Evolutionary conservation across 2,888 invertebrate species (phyloP), one percentile per base, ranked within the genome.

Genomic region (Zaprionus lineosus): DNA sequence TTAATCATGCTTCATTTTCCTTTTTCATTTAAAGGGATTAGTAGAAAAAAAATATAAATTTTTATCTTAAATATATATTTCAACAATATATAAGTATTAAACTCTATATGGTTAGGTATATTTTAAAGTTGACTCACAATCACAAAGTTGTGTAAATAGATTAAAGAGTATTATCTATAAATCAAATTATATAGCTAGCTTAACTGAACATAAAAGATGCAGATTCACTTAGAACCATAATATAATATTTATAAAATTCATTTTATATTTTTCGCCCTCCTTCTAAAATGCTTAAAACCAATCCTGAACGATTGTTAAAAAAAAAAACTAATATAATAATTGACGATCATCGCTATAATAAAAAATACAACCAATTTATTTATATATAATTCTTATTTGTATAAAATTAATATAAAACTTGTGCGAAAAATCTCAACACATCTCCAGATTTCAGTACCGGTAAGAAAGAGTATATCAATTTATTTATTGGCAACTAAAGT

Each of bases 391-490:
- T 34, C 33, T 16, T 51, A 8, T 18, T 29, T 55, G 31, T 41
- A 43, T 48, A 18, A 31, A 19, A 41, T 41, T 8, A 39, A 52
- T 34, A 53, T 44, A 51, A 53, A 15, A 34, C 48, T 58, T 40
- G 60, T 44, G 37, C 58, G 63, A 37, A 40, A 65, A 81, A 74
- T 61, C 62, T 67, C 72, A 61, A 72, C 79, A 64, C 64, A 76
- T 67, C 70, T 72, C 65, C 84, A 87, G 87, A 87, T 87, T 81
- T 86, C 87, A 74, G 87, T 87, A 76, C 87, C 87, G 87, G 87
- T 87, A 87, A 87, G 87, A 87, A 77, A 74, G n/a, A 64, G 68
- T 75, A 58, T 78, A 69, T 75, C 39, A 47, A 63, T 70, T 76
- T 68, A 62, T 72, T 61, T 84, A 81, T 81, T 81, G 79, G 79